Evolutionary conservation across 2,888 invertebrate species (phyloP), one percentile per base, ranked within the genome.

Genomic region (Ferdinandea cuprea): DNA sequence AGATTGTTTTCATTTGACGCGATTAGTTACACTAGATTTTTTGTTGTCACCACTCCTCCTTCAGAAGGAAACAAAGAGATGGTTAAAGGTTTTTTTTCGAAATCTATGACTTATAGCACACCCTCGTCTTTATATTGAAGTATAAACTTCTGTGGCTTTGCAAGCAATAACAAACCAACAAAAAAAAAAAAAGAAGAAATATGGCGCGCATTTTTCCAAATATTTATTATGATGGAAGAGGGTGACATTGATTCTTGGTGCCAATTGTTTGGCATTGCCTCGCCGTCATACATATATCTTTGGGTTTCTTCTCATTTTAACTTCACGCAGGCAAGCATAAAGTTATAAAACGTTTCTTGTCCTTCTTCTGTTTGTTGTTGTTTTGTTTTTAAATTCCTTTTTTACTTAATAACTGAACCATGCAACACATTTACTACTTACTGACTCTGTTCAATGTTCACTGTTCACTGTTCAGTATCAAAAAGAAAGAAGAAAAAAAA

Each of bases 341-440:
- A 56, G 19, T 30, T 21, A 52, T 30, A 32, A 28, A 56, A 66
- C 13, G 11, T 11, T 37, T 65, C 30, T 13, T n/a, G 30, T 21
- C 56, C 25, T 56, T 6, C 32, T 50, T 52, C 54, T 40, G 63
- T 66, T 74, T 65, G 19, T 35, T 48, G 15, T 28, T 50, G 59
- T 59, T 52, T 40, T 61, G n/a, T 37, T 13, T 40, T 35, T 46
- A n/a, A 30, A 25, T 40, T 69, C 21, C 46, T 50, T 56, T 61
- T 61, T 46, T 56, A 30, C 15, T 74, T 58, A 37, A 56, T 80
- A 68, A 74, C 59, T 63, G 76, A 76, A 69, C 80, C 80, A 76
- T 81, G 80, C 76, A 76, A 65, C 76, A 71, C 80, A 69, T 81
- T 81, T 52, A 58, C 61, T 28, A 32, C 46, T 48, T 63, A 46